These are phyloP conservation scores for Pardalotus punctatus DNA, from an alignment of 2,113 vertebrate species.

Conservation along the genomic window DNA sequence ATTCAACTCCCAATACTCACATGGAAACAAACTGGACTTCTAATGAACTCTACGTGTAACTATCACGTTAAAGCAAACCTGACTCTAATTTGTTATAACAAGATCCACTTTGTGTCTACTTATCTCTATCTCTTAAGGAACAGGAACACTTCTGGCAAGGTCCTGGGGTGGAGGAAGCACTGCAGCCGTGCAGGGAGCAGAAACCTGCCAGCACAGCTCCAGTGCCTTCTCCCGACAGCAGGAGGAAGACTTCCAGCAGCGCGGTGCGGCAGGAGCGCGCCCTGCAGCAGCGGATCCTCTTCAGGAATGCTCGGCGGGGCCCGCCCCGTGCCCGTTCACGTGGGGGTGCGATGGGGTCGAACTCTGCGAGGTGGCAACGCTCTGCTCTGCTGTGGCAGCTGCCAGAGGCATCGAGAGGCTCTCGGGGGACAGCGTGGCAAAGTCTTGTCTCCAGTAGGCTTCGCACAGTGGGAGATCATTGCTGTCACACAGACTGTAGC, in stretches of 20 bases:
- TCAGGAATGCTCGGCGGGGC: constrained; percentile 76
- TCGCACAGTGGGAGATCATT: constrained; percentile 91
- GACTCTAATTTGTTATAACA: background rate
- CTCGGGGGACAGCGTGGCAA: constrained; percentile 75
- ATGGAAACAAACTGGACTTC: background rate
- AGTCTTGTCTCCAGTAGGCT: constrained; percentile 87
- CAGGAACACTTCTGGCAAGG: background rate
- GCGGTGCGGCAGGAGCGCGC: rapidly evolving
- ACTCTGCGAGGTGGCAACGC: constrained; percentile 64
- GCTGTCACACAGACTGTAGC: constrained; percentile 93
- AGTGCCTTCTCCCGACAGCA: background rate
- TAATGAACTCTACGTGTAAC: background rate
- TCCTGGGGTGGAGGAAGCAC: background rate
- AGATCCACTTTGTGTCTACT: background rate
- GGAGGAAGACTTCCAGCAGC: constrained; percentile 13
- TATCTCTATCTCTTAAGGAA: background rate
- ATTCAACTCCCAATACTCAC: background rate
- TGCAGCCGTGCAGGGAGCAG: background rate
- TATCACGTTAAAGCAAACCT: background rate
- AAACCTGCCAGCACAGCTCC: background rate
- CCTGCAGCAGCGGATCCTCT: background rate
- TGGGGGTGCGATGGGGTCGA: constrained; percentile 73
- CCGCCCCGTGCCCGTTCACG: constrained; percentile 81
- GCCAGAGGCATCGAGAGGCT: constrained; percentile 74
- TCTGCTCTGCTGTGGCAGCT: constrained; percentile 55